phyloP scores from a whole-genome alignment of 2,888 invertebrate species.

The Meliscaeva auricollis region DNA sequence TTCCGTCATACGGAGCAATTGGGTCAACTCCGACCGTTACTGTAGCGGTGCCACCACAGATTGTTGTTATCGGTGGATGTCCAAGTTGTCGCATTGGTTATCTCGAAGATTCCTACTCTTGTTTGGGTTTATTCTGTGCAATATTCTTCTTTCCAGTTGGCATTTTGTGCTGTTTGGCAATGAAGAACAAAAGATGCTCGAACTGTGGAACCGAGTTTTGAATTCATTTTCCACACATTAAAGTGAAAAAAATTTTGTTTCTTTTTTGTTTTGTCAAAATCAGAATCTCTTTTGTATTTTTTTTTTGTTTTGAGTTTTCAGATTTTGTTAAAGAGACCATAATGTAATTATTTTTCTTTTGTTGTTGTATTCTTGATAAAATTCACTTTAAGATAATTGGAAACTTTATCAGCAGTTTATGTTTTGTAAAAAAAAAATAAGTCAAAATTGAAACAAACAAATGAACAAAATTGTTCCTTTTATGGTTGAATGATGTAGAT shows the following conservation, averaged over 20 bases:
- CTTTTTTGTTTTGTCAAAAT: background rate
- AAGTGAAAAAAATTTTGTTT: slow-evolving; percentile 10
- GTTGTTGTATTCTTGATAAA: background rate
- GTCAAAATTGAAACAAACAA: too few relatives aligned
- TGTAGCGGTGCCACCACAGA: slow-evolving; percentile 89
- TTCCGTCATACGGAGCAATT: slow-evolving; percentile 84
- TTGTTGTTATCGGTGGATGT: slow-evolving; percentile 94
- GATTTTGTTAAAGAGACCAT: slow-evolving; percentile 1
- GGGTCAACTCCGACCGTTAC: slow-evolving; percentile 84
- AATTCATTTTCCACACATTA: slow-evolving; percentile 22
- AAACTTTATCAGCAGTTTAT: too few relatives aligned
- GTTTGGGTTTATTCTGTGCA: slow-evolving; percentile 91
- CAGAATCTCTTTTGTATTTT: background rate
- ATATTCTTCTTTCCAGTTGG: slow-evolving; percentile 90
- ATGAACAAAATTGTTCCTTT: too few relatives aligned
- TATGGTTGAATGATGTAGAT: too few relatives aligned
- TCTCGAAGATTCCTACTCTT: slow-evolving; percentile 94
- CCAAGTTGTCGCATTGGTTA: slow-evolving; percentile 95
- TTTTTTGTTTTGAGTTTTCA: background rate
- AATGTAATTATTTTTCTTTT: background rate
- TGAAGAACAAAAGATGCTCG: slow-evolving; percentile 93
- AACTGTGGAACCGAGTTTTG: slow-evolving; percentile 93
- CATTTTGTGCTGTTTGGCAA: slow-evolving; percentile 92
- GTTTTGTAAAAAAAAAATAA: too few relatives aligned
- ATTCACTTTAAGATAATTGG: too few relatives aligned